A percentile compares a stretch with the other conserved stretches of the same genome.
Evolutionary conservation across 2,797 vertebrate species (phyloP).

Genomic region (Chaenodraco wilsoni): DNA sequence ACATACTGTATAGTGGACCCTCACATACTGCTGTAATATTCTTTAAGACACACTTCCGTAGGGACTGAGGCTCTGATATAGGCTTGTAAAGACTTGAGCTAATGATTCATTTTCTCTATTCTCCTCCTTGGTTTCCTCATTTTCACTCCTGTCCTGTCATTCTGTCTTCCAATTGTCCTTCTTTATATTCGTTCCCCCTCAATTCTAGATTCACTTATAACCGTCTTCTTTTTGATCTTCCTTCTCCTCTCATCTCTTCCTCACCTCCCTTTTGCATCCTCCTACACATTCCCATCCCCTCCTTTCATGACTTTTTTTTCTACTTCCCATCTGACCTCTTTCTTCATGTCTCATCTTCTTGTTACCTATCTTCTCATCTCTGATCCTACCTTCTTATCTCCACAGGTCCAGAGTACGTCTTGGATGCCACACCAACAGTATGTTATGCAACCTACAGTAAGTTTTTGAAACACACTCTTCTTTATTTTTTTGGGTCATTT

Average conservation of each 20-base stretch:
- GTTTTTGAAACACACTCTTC: slow-evolving; percentile 72
- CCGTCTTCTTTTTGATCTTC: slow-evolving; percentile 64
- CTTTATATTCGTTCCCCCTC: slow-evolving; percentile 55
- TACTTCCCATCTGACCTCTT: slow-evolving; percentile 3
- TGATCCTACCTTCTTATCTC: slow-evolving; percentile 42
- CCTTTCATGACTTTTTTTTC: slow-evolving; percentile 48
- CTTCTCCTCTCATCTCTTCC: slow-evolving; percentile 49
- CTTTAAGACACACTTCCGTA: slow-evolving; percentile 60
- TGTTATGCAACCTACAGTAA: slow-evolving; percentile 99
- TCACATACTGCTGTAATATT: slow-evolving; percentile 66
- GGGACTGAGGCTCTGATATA: slow-evolving; percentile 60
- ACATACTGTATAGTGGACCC: slow-evolving; percentile 74
- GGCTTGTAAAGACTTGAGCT: slow-evolving; percentile 66
- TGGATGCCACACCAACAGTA: slow-evolving; percentile 99
- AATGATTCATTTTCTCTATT: slow-evolving; percentile 74
- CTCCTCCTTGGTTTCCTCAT: slow-evolving; percentile 57
- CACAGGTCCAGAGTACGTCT: slow-evolving; percentile 98
- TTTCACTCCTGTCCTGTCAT: slow-evolving; percentile 61
- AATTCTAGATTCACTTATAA: slow-evolving; percentile 58
- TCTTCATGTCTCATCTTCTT: slow-evolving; percentile 20
- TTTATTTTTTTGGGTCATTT: slow-evolving; percentile 29
- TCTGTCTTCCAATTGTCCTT: slow-evolving; percentile 58
- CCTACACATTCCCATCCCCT: slow-evolving; percentile 33
- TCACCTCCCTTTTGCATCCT: slow-evolving; percentile 54
- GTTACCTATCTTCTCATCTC: neutral